Evolutionary conservation across 2,888 invertebrate genomes (phyloP), one percentile per base, ranked within the genome.

Genomic region (Teleogryllus oceanicus): DNA sequence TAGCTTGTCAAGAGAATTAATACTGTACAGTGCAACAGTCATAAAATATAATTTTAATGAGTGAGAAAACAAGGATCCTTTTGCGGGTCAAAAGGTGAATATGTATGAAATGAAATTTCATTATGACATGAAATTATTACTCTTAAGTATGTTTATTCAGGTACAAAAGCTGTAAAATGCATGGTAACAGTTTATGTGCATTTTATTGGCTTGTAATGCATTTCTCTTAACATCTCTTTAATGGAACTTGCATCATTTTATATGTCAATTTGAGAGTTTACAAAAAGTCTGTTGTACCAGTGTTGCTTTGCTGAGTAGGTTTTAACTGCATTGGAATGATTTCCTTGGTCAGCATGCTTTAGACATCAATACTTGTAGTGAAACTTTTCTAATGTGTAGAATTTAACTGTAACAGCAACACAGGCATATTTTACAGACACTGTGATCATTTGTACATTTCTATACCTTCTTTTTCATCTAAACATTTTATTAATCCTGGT

Each of bases 11-110:
- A 18, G 11, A 62, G n/a, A 18, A 62, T 62, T 62, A 62, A 62
- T 62, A n/a, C 62, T 62, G 13, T 62, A 62, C n/a, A 62, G 16
- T 18, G 13, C 62, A 62, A 62, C 16, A 62, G n/a, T 62, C n/a
- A n/a, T n/a, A 62, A 62, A 62, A 62, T 62, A 62, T 62, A 18
- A 62, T 62, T 62, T 62, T 62, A 62, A 62, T 62, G 62, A 62
- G 62, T n/a, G n/a, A 62, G n/a, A 62, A 62, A 62, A 18, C 3
- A 18, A 62, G 13, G 4, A 62, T 62, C 62, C 62, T 62, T 62
- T 62, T 62, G 62, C 62, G 13, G 62, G 62, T 62, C 62, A 62
- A 62, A 62, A 62, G 62, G 62, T 62, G n/a, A 37, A 37, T 37
- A 37, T 37, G 37, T 37, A 18, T 62, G 62, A n/a, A 62, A 18